Evolutionary conservation across 2,113 vertebrate species (phyloP), one percentile per base, ranked within the genome.

Genomic region (Isurus oxyrinchus): DNA sequence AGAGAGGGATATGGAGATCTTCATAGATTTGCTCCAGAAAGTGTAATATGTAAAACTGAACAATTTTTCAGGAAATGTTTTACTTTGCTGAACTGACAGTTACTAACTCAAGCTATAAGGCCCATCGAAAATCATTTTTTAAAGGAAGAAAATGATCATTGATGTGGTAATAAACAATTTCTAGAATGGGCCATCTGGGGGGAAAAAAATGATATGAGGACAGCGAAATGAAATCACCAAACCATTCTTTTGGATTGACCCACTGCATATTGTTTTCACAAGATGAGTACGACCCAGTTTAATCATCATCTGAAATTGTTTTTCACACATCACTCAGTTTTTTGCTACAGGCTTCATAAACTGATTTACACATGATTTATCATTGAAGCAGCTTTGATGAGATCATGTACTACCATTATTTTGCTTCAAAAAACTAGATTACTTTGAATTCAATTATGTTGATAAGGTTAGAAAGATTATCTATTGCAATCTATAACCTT

Each of bases 391-490:
- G 40, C 61, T 59, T 91, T 95, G 66, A 95, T 76, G 44, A 95
- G 27, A 95, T 72, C 66, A 72, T 49, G 31, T 76, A 95, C 44
- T 72, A 95, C 25, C 49, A 95, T 49, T 10, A 72, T 53, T 6
- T 55, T 72, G 27, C 49, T 76, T 95, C 44, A 53, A 95, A 55
- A 93, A 94, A 61, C 88, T 91, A 91, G 35, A 94, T 63, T 61
- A 94, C 31, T 94, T 63, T 63, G 91, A 61, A 61, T 94, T 63
- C 91, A 49, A 95, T 95, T 95, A 67, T 69, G 93, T 55, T 59
- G 96, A 66, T 91, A 44, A 87, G 72, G 97, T 49, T 96, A 91
- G 61, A 55, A 88, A 44, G 61, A 69, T 57, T 84, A 55, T 79
- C 81, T 79, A 81, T 19, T 96, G 16, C 23, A 66, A 57, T 23